Evolutionary conservation across 2,113 vertebrate species (phyloP), one percentile per base, ranked within the genome.

Genomic region (Setophaga kirtlandii): DNA sequence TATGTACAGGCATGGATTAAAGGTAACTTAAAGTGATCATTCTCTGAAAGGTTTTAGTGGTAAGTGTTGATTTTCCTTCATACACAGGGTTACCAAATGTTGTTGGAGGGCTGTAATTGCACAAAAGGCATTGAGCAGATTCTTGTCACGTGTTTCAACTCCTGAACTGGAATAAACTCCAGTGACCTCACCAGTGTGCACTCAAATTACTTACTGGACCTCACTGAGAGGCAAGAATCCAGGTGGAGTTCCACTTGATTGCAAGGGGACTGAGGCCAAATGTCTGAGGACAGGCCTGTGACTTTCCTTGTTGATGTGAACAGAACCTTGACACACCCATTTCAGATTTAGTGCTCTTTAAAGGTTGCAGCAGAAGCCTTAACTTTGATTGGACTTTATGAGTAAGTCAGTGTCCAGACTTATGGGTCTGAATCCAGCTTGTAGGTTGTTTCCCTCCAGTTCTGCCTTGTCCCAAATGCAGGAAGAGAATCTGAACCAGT

Each of bases 191-290:
- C 53, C 83, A 81, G 23, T 65, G 75, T 69, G 84, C 20, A 15
- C 87, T 96, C 62, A 9, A 17, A 47, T 96, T 95, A 91, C 89
- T 93, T 89, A 56, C 41, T 91, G 85, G 87, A n/a, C 59, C 31
- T 75, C n/a, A 63, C n/a, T 62, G 77, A 79, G 70, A 84, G 55
- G 70, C 42, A 85, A 31, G 68, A 96, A 91, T 97, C 71, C 84
- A 94, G 94, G 84, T 96, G 78, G n/a, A 93, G 75, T 88, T 93
- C 46, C 9, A 37, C 62, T 77, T 86, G 83, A 63, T 78, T 92
- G 69, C 6, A 30, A 52, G 59, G 64, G 44, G n/a, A 28, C 39
- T 74, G 37, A 53, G 63, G 78, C 83, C 65, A 83, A 73, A 65
- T 0, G 8, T 87, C 78, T 80, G 74, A 93, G 67, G 58, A 89